These are phyloP conservation scores for Lateolabrax maculatus DNA, from an alignment of 2,797 vertebrate species.

Conservation along the genomic window DNA sequence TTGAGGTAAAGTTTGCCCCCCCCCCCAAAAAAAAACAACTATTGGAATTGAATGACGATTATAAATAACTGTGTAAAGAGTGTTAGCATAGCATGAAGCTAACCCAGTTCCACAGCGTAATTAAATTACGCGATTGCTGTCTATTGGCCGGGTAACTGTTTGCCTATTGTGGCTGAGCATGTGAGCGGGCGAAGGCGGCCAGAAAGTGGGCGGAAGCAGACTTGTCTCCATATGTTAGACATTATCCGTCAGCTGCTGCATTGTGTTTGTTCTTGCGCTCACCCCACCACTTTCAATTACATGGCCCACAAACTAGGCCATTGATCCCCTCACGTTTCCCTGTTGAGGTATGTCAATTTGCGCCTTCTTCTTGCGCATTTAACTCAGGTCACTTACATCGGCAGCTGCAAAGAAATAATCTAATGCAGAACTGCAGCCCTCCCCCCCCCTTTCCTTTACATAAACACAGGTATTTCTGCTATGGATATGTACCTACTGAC, in stretches of 20 bases:
- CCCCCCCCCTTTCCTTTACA: background rate
- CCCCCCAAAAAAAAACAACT: background rate
- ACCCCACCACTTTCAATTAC: conserved; percentile 75
- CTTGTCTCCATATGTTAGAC: conserved; percentile 72
- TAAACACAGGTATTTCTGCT: background rate
- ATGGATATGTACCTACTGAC: background rate
- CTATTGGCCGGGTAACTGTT: conserved; percentile 20
- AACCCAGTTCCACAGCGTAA: conserved; percentile 10
- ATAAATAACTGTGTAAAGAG: background rate
- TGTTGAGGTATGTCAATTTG: conserved; percentile 58
- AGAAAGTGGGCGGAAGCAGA: conserved; percentile 55
- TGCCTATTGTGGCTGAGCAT: conserved; percentile 34
- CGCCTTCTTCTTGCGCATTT: conserved; percentile 37
- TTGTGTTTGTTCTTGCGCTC: conserved; percentile 67
- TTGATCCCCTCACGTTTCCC: conserved; percentile 74
- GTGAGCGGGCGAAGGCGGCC: conserved; percentile 52
- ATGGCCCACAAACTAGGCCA: conserved; percentile 71
- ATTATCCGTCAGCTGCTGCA: conserved; percentile 78
- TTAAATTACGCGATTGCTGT: conserved; percentile 25
- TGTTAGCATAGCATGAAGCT: background rate
- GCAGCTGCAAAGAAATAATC: conserved; percentile 61
- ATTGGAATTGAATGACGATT: background rate
- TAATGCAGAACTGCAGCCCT: background rate
- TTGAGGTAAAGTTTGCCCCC: conserved; percentile 6
- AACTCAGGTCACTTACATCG: conserved; percentile 58